These are phyloP conservation scores for Philereme transversata DNA, from an alignment of 2,888 invertebrate species.

Conservation along the genomic window DNA sequence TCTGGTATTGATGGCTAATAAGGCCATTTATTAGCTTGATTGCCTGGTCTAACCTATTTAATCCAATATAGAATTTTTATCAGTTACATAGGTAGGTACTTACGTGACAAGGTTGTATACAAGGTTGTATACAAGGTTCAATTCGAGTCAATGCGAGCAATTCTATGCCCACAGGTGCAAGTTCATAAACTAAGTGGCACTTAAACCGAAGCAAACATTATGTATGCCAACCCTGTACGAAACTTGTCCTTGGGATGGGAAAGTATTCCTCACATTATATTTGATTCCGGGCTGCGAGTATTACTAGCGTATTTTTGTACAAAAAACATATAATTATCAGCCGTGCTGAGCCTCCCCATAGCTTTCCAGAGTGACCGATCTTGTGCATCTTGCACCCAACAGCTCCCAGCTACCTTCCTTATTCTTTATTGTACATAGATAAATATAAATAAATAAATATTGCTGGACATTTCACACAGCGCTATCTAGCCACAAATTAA, in stretches of 20 bases:
- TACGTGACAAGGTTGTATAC: neutral
- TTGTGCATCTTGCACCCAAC: too few relatives aligned
- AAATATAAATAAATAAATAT: too few relatives aligned
- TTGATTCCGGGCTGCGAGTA: neutral
- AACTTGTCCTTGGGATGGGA: conserved; percentile 11
- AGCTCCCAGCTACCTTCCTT: too few relatives aligned
- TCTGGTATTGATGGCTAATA: conserved; percentile 61
- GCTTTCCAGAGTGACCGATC: too few relatives aligned
- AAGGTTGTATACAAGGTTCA: too few relatives aligned
- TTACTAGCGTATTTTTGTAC: neutral
- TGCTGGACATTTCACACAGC: too few relatives aligned
- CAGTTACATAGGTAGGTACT: neutral
- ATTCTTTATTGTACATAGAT: too few relatives aligned
- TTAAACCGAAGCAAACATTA: conserved; percentile 15
- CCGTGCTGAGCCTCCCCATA: too few relatives aligned
- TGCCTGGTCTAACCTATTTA: conserved; percentile 52
- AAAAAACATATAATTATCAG: conserved; percentile 38
- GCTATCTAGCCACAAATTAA: too few relatives aligned
- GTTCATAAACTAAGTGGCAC: conserved; percentile 6
- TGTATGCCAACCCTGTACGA: conserved; percentile 22
- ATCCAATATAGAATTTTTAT: conserved; percentile 15
- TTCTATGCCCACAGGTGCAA: conserved; percentile 10
- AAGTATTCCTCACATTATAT: conserved; percentile 3
- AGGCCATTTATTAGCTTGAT: conserved; percentile 65
- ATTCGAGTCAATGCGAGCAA: neutral